phyloP scores from a whole-genome alignment of 2,888 invertebrate genomes.

The Agelastica alni region DNA sequence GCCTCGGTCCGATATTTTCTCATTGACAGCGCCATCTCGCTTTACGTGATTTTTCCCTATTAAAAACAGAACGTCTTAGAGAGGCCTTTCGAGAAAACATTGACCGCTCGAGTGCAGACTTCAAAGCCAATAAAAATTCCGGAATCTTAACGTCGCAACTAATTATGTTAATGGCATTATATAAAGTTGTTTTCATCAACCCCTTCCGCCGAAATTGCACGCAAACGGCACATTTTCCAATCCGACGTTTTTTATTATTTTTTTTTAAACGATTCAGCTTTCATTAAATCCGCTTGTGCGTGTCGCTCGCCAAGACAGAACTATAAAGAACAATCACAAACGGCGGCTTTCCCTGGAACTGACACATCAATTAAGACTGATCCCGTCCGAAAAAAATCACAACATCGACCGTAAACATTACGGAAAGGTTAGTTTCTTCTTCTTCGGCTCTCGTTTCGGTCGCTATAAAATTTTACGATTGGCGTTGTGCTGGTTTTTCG shows the following conservation, averaged over 20 bases:
- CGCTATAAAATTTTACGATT: constrained; percentile 53
- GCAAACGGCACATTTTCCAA: constrained; percentile 36
- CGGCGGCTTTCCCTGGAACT: constrained; percentile 52
- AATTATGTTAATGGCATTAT: constrained; percentile 38
- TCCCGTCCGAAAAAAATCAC: constrained; percentile 52
- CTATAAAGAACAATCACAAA: constrained; percentile 49
- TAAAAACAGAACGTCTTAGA: too few relatives aligned
- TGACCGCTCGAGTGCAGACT: too few relatives aligned
- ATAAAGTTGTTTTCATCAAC: constrained; percentile 39
- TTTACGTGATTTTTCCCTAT: too few relatives aligned
- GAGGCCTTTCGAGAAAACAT: too few relatives aligned
- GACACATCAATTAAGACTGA: constrained; percentile 52
- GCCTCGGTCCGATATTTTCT: too few relatives aligned
- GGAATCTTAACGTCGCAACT: constrained; percentile 33
- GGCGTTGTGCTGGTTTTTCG: constrained; percentile 24
- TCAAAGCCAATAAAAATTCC: constrained; percentile 33
- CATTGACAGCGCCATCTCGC: too few relatives aligned
- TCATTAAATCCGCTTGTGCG: constrained; percentile 20
- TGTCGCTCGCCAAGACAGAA: constrained; percentile 31
- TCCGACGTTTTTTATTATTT: constrained; percentile 20
- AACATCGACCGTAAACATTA: constrained; percentile 51
- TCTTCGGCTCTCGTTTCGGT: constrained; percentile 50
- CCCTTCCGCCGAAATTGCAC: constrained; percentile 31
- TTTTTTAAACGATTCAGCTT: constrained; percentile 13
- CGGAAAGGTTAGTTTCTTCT: constrained; percentile 43